A percentile compares a stretch with the other conserved stretches of the same genome.
phyloP scores from a whole-genome alignment of 2,797 vertebrate species.

The Dermochelys coriacea region DNA sequence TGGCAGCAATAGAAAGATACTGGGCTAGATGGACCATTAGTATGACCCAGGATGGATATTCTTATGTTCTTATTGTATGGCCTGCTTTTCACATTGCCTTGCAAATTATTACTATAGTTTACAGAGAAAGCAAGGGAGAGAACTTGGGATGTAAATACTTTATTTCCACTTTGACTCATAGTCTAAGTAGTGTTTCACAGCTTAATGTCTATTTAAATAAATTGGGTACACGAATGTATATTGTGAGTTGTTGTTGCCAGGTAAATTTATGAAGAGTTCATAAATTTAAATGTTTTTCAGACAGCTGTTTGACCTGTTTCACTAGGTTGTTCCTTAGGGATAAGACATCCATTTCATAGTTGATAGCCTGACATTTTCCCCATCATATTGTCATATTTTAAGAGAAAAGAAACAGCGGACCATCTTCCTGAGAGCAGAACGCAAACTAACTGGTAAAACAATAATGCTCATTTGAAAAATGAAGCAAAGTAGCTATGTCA shows the following conservation, averaged over 20 bases:
- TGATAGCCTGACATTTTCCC: slow-evolving; percentile 29
- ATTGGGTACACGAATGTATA: slow-evolving; percentile 5
- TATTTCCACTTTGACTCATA: neutral
- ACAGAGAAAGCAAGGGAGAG: neutral
- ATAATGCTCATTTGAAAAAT: slow-evolving; percentile 41
- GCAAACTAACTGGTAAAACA: slow-evolving; percentile 28
- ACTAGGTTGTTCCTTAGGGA: slow-evolving; percentile 1
- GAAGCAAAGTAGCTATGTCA: neutral
- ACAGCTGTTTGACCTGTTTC: slow-evolving; percentile 48
- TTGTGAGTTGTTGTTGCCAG: slow-evolving; percentile 29
- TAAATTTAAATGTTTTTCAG: slow-evolving; percentile 35
- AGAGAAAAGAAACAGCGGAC: neutral
- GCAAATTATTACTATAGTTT: neutral
- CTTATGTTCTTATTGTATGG: neutral
- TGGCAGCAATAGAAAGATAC: neutral
- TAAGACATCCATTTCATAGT: slow-evolving; percentile 44
- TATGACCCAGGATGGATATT: neutral
- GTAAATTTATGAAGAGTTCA: slow-evolving; percentile 53
- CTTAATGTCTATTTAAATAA: slow-evolving; percentile 22
- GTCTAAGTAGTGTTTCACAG: slow-evolving; percentile 2
- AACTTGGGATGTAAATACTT: neutral
- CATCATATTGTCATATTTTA: slow-evolving; percentile 42
- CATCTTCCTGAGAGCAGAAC: slow-evolving; percentile 23
- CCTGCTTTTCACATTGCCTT: neutral
- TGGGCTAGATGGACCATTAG: neutral